Base-by-base conservation (phyloP, 2,797 vertebrate genomes). In the Melanotaenia trifasciata region DNA sequence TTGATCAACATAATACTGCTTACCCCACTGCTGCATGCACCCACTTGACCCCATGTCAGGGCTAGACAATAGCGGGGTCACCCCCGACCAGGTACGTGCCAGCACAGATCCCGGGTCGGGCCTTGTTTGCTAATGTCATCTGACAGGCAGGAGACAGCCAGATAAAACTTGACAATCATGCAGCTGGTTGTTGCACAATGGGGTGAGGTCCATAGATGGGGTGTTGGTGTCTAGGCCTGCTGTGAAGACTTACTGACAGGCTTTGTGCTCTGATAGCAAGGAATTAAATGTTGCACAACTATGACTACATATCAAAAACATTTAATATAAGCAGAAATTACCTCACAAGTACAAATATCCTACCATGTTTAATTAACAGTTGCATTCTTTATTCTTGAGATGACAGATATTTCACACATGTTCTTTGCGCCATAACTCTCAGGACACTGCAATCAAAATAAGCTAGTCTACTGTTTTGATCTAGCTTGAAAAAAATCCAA, bases 11-110 rank as follows among this genome's bases (percentile, higher is more conserved):
- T 71, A 78, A 85, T 79, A 64, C 74, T 20, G 53, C 72, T 43
- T 57, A 50, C 66, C 61, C 79, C 65, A 54, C 70, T 73, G 80
- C 78, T 78, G 74, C 81, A 83, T 58, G 88, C 89, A 90, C 86
- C 92, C 93, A 93, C 93, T 94, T 93, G 93, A 95, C 93, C 93
- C 87, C 74, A 69, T 45, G 76, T 89, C 76, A 77, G 72, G 50
- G 80, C 57, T n/a, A 61, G 58, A 94, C 91, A 94, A 94, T 92
- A 76, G 63, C 72, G 58, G 82, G 88, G 89, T 93, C 84, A 83
- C 79, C 83, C 88, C 85, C 68, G 38, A 89, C 87, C 85, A 87
- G 91, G 90, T 92, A 90, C 45, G n/a, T 84, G 88, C 91, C 89
- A 90, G 84, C 30, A 38, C 72, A 80, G 79, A 85, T 86, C 84